phyloP scores from a whole-genome alignment of 2,888 invertebrate genomes.

The Pristionchus mayeri region DNA sequence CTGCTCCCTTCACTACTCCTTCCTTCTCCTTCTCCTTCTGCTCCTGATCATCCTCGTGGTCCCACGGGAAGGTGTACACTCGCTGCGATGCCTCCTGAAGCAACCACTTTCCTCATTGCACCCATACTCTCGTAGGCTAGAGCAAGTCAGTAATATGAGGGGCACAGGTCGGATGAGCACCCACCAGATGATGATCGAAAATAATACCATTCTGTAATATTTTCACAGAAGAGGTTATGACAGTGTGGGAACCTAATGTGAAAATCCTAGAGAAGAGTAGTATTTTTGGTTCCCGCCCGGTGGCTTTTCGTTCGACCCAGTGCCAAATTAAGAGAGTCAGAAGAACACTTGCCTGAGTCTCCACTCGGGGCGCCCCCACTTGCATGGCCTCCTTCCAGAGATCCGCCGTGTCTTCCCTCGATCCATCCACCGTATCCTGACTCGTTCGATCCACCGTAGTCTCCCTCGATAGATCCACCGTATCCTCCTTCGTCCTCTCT shows the following conservation, averaged over 20 bases:
- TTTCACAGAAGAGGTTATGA: too few relatives aligned
- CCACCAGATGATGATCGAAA: too few relatives aligned
- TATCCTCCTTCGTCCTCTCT: background rate
- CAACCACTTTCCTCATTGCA: background rate
- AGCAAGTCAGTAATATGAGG: too few relatives aligned
- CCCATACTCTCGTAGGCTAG: too few relatives aligned
- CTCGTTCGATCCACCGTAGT: background rate
- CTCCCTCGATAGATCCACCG: background rate
- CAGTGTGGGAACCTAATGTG: too few relatives aligned
- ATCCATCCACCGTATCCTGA: background rate
- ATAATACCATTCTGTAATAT: too few relatives aligned
- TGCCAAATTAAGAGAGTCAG: too few relatives aligned
- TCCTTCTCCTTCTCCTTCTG: background rate
- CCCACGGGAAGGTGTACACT: constrained; percentile 37
- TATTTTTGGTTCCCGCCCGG: too few relatives aligned
- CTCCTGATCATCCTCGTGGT: constrained; percentile 8
- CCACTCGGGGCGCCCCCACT: background rate
- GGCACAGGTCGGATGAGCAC: too few relatives aligned
- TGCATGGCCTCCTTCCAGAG: background rate
- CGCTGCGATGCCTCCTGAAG: background rate
- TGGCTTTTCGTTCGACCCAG: too few relatives aligned
- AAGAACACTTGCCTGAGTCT: too few relatives aligned
- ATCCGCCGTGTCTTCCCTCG: background rate
- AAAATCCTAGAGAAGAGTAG: too few relatives aligned
- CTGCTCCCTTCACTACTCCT: background rate